Evolutionary conservation across 2,113 vertebrate species (phyloP).

Genomic region (Ageneiosus marmoratus): DNA sequence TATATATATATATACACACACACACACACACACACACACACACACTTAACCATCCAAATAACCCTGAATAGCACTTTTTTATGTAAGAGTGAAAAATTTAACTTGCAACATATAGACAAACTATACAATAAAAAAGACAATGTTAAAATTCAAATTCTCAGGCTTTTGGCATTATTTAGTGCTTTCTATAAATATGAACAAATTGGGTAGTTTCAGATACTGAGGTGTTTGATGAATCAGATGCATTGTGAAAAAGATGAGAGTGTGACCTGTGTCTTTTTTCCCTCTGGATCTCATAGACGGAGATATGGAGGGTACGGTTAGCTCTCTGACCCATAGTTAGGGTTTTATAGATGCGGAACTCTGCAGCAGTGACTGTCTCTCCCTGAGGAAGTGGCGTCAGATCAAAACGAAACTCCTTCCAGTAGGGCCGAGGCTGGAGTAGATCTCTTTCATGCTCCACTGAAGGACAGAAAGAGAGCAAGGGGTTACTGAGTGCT

Average conservation of each 20-base stretch:
- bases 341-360: constrained; percentile 90
- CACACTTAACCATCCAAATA: not conserved
- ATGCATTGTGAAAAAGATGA: not conserved
- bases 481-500: not conserved
- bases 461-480: constrained; percentile 70
- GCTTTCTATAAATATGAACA: not conserved
- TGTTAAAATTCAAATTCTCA: not conserved
- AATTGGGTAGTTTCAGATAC: not conserved
- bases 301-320: constrained; percentile 83
- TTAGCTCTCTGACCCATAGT: constrained; percentile 75
- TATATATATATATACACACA: too few species aligned
- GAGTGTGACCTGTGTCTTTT: constrained; percentile 77
- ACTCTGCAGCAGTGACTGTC: constrained; percentile 86
- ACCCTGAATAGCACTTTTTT: not conserved
- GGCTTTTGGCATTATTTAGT: not conserved
- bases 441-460: constrained; percentile 84
- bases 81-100: not conserved
- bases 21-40: too few species aligned
- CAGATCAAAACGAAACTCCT: constrained; percentile 93
- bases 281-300: constrained; percentile 84
- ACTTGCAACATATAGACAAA: not conserved
- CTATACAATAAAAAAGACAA: not conserved
- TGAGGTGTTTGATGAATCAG: not conserved
- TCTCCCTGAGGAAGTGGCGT: constrained; percentile 87
- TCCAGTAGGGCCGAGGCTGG: constrained; percentile 88